These are phyloP conservation scores for Hetaerina americana DNA, from an alignment of 1,140 invertebrate genomes.

Conservation along the genomic window DNA sequence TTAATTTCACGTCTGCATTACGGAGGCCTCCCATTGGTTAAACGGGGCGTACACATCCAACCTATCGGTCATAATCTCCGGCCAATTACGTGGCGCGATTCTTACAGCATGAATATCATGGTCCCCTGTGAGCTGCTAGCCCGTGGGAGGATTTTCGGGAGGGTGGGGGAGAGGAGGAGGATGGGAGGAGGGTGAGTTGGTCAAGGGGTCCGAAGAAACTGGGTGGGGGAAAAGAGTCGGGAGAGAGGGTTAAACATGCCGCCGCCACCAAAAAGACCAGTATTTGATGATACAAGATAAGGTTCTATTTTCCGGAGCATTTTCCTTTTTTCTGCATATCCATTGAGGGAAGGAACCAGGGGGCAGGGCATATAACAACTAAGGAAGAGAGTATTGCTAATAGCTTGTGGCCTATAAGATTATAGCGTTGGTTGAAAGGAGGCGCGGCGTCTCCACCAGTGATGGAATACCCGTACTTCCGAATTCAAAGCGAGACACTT, in stretches of 20 bases:
- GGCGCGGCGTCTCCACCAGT: too few relatives aligned
- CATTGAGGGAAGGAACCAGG: too few relatives aligned
- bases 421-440: too few relatives aligned
- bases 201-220: not conserved
- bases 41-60: not conserved
- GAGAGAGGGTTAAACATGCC: not conserved
- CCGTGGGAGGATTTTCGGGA: not conserved
- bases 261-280: not conserved
- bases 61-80: not conserved
- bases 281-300: not conserved
- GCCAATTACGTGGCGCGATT: not conserved
- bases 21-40: not conserved
- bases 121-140: too few relatives aligned
- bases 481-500: too few relatives aligned
- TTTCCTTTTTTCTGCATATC: too few relatives aligned
- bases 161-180: too few relatives aligned
- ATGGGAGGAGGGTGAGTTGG: too few relatives aligned
- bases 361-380: not conserved
- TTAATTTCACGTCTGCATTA: not conserved
- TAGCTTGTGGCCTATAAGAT: too few relatives aligned
- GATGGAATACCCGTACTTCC: too few relatives aligned
- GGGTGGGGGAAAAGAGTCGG: not conserved
- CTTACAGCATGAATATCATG: not conserved
- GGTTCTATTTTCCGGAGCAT: not conserved
- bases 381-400: too few relatives aligned